Evolutionary conservation across 1,140 invertebrate species (phyloP).

Genomic region (Caerostris extrusa): DNA sequence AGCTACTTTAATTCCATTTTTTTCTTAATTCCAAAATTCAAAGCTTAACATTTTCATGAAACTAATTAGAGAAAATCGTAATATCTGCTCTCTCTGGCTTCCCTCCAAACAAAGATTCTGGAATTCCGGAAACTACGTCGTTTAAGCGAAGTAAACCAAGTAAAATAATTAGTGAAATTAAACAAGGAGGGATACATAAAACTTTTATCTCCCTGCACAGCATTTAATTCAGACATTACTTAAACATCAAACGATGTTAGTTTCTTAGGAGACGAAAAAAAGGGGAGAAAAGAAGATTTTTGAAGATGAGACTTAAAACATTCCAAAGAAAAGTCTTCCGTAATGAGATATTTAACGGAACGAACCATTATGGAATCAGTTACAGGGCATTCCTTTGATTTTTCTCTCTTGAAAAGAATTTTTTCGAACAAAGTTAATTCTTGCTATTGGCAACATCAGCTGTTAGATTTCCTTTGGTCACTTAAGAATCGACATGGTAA

Average conservation of each 20-base stretch:
- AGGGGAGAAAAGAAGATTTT: slow-evolving; percentile 8
- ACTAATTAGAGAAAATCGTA: slow-evolving; percentile 70
- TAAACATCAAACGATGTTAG: slow-evolving; percentile 60
- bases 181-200: slow-evolving; percentile 70
- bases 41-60: slow-evolving; percentile 59
- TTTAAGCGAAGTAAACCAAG: slow-evolving; percentile 56
- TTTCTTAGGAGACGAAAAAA: slow-evolving; percentile 10
- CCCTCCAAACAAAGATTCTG: slow-evolving; percentile 61
- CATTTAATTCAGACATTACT: slow-evolving; percentile 73
- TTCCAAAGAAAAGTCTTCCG: slow-evolving; percentile 58
- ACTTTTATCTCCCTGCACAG: slow-evolving; percentile 43
- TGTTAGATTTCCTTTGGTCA: slow-evolving; percentile 65
- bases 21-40: slow-evolving; percentile 43
- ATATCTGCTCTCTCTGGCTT: slow-evolving; percentile 44
- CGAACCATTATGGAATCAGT: slow-evolving; percentile 70
- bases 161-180: slow-evolving; percentile 75
- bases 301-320: slow-evolving; percentile 53
- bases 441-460: slow-evolving; percentile 67
- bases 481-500: slow-evolving; percentile 44
- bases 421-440: slow-evolving; percentile 51
- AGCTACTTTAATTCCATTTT: not conserved
- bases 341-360: slow-evolving; percentile 69
- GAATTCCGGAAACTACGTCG: slow-evolving; percentile 47
- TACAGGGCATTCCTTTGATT: slow-evolving; percentile 60
- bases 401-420: not conserved